Evolutionary conservation across 1,140 invertebrate species (phyloP), one percentile per base, ranked within the genome.

Genomic region (Drosophila novamexicana): DNA sequence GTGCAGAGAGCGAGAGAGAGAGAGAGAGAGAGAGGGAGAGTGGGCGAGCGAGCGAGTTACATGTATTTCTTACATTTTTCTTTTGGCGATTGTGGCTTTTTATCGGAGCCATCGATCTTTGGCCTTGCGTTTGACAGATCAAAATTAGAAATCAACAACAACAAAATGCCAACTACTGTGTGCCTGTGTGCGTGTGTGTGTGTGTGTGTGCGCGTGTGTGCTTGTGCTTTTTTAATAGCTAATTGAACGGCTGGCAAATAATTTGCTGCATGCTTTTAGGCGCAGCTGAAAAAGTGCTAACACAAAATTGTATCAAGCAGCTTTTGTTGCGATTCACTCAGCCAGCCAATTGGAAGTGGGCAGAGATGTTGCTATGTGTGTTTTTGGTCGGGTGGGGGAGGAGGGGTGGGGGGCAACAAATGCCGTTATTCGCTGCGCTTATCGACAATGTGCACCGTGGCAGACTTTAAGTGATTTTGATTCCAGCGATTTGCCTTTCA

Each of bases 41-140:
- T 8, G 32, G 18, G 14, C 12, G 37, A 2, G 34, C 12, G 37
- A 2, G 34, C 12, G 37, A 34, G 52, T 40, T 69, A 52, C 36
- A 54, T 45, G 44, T 32, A 53, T 36, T 40, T 70, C 64, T 56
- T 50, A 45, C 45, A 44, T 42, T 49, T 37, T 7, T 8, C 5
- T n/a, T 8, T 45, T 12, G 16, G 57, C 40, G 29, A 59, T 77
- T 63, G 34, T 49, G 72, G 65, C 62, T 80, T 85, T 88, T 89
- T 89, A 89, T 89, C 84, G 80, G 54, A 63, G 81, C 85, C 84
- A 89, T 89, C 84, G 84, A 89, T 89, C 84, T 89, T 88, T 88
- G 77, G 77, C 76, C 66, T 72, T 89, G 84, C 85, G 65, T 81
- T 84, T 89, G 84, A 89, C 84, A 89, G 84, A 89, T 89, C 84